These are phyloP conservation scores for Watsonalla binaria DNA, from an alignment of 2,888 invertebrate species.

Conservation along the genomic window DNA sequence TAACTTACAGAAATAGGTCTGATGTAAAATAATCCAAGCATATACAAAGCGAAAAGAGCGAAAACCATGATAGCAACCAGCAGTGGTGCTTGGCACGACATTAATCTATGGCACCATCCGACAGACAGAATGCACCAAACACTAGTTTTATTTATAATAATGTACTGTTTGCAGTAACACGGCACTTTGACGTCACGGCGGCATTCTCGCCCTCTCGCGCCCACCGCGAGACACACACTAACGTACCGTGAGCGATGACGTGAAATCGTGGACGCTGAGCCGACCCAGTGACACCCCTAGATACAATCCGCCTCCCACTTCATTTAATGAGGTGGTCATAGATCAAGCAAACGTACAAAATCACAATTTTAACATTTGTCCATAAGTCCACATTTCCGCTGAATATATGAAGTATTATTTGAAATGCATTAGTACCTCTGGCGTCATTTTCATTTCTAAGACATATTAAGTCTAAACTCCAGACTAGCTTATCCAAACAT, in stretches of 20 bases:
- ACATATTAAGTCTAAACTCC: too few species aligned
- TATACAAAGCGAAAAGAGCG: conserved; percentile 41
- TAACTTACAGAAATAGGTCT: conserved; percentile 34
- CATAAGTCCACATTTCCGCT: too few species aligned
- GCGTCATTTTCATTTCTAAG: too few species aligned
- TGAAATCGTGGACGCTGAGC: background rate
- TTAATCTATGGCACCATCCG: conserved; percentile 32
- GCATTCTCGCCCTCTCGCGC: conserved; percentile 16
- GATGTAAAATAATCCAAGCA: conserved; percentile 40
- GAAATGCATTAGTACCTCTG: too few species aligned
- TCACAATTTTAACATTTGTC: too few species aligned
- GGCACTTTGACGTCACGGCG: conserved; percentile 12
- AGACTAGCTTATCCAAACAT: too few species aligned
- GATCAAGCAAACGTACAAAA: too few species aligned
- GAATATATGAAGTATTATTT: too few species aligned
- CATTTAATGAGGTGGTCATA: too few species aligned
- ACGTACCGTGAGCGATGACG: background rate
- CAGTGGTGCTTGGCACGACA: conserved; percentile 37
- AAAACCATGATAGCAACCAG: conserved; percentile 48
- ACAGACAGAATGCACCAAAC: background rate
- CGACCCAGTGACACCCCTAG: background rate
- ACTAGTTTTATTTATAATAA: conserved; percentile 1
- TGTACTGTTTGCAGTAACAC: conserved; percentile 21
- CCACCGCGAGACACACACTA: conserved; percentile 20
- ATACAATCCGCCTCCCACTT: background rate